Base-by-base conservation (phyloP, 2,113 vertebrate genomes). In the Chelonoidis abingdonii region DNA sequence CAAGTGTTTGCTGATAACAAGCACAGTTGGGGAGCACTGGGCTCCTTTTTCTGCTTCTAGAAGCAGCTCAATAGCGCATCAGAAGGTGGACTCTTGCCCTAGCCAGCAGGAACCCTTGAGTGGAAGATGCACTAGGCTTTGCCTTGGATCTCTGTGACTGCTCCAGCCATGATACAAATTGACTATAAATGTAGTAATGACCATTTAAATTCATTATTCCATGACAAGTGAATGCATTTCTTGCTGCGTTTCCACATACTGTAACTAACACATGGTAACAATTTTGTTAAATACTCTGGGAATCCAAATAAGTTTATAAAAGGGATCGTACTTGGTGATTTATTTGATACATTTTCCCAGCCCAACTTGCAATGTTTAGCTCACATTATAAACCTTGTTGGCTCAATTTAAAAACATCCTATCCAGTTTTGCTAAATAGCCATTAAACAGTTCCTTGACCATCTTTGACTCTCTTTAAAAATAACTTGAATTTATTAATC, bases 401-500 rank as follows among this genome's bases (percentile, higher is more conserved):
- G 57, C 44, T 94, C 83, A 76, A 96, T 91, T 94, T 93, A 49
- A 89, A 95, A 41, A 5, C 85, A 52, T 89, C 56, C 10, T 87
- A 94, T 41, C 65, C 92, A 69, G 17, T 86, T 96, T 89, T 95
- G n/a, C 80, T 59, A 53, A 93, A 83, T 21, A 11, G 49, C 57
- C 87, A 57, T 91, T 90, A 76, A 87, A 86, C 41, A 96, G 38
- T 27, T 97, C n/a, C 82, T 96, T 98, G 90, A 98, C 94, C 84
- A 53, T 80, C 50, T 84, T 82, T 88, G 22, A 83, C 90, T 97
- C 12, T 57, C 56, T 94, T 96, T 88, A 91, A 85, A 90, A 97
- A 96, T 87, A 97, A 89, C 87, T 95, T 96, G 94, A 53, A 85
- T 92, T 97, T 97, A 95, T 98, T 93, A 97, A 94, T 97, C 95